These are phyloP conservation scores for Acrocyrtus sp. DNA, from an alignment of 2,888 invertebrate species.

Conservation along the genomic window DNA sequence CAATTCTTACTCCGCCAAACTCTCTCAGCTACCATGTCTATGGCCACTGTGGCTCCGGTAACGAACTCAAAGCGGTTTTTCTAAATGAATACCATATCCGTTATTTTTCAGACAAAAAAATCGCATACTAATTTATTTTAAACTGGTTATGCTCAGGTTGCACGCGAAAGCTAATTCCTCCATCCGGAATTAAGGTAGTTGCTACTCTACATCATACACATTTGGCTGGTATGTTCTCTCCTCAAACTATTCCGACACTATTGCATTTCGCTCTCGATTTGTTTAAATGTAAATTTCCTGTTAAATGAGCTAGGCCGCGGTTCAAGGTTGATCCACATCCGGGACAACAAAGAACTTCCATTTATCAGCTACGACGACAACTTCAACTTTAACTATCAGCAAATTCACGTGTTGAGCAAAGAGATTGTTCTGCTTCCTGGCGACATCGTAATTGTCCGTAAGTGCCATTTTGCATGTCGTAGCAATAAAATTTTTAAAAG, in stretches of 20 bases:
- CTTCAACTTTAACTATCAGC: constrained; percentile 28
- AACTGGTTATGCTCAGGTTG: too few species aligned
- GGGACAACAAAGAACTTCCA: constrained; percentile 34
- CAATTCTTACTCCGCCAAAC: not conserved
- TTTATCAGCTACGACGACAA: constrained; percentile 33
- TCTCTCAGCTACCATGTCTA: not conserved
- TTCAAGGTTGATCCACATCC: constrained; percentile 21
- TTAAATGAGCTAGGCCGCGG: constrained; percentile 26
- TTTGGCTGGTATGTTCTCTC: constrained; percentile 33
- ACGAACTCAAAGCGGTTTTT: too few species aligned
- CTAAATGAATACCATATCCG: too few species aligned
- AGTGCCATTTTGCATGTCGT: too few species aligned
- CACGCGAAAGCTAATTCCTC: constrained; percentile 15
- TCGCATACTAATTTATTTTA: too few species aligned
- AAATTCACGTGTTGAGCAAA: constrained; percentile 14
- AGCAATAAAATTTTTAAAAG: constrained; percentile 25
- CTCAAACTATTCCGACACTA: too few species aligned
- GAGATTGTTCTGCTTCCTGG: constrained; percentile 34
- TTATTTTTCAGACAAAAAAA: too few species aligned
- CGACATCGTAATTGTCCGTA: constrained; percentile 30
- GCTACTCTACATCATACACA: constrained; percentile 36
- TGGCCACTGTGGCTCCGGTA: not conserved
- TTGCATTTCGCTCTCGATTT: too few species aligned
- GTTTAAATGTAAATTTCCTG: too few species aligned
- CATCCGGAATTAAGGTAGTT: constrained; percentile 33